Evolutionary conservation across 1,140 invertebrate genomes (phyloP).

Genomic region (Sitophilus oryzae): DNA sequence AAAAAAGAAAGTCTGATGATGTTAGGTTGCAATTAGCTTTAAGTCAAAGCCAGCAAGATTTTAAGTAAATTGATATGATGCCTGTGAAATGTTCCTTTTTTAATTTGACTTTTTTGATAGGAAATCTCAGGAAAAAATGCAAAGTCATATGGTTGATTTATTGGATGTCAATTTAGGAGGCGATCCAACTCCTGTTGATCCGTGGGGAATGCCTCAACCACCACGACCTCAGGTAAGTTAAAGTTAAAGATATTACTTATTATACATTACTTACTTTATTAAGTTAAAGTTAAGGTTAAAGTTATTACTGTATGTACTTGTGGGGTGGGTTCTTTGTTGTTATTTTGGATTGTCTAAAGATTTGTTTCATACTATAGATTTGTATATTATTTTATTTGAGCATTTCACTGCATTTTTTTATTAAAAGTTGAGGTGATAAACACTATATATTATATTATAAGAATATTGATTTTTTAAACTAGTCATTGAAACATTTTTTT

Average conservation of each 20-base stretch:
- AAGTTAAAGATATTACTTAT: neutral
- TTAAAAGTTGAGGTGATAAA: too few relatives aligned
- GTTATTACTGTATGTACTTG: too few relatives aligned
- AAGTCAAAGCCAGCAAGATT: conserved; percentile 88
- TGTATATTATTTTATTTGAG: too few relatives aligned
- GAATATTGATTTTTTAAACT: too few relatives aligned
- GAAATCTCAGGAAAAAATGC: conserved; percentile 23
- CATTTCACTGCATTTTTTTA: too few relatives aligned
- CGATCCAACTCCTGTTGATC: conserved; percentile 55
- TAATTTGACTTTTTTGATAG: conserved; percentile 2
- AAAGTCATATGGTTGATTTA: conserved; percentile 72
- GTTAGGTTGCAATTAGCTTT: conserved; percentile 89
- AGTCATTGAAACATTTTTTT: too few relatives aligned
- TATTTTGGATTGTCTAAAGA: neutral
- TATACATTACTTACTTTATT: too few relatives aligned
- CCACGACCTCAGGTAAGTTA: conserved; percentile 35
- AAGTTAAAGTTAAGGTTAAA: too few relatives aligned
- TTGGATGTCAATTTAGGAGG: conserved; percentile 73
- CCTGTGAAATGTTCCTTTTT: neutral
- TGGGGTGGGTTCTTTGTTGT: too few relatives aligned
- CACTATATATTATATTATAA: too few relatives aligned
- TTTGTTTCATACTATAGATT: neutral
- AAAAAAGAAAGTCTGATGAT: conserved; percentile 86
- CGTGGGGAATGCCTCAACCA: conserved; percentile 61
- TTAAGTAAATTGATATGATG: conserved; percentile 55